Evolutionary conservation across 2,797 vertebrate species (phyloP), one percentile per base, ranked within the genome.

Genomic region (Pangasius mekongensis): DNA sequence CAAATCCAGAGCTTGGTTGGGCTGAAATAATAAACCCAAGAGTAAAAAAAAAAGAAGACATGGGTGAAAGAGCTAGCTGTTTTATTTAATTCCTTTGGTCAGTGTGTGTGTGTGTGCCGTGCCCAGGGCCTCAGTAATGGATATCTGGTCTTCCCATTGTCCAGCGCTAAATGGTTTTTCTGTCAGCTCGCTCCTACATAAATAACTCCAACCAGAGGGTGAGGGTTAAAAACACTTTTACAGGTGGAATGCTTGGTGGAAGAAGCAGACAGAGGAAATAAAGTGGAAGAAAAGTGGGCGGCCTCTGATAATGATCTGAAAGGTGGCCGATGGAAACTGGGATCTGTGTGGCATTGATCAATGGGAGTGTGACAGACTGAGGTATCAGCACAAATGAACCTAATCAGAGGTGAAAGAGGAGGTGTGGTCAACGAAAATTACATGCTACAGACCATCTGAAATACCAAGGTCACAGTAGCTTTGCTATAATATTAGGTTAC

Each of bases 81-180:
- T 54, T 49, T 77, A 71, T 84, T 88, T 39, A 39, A 77, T 56
- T 77, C 60, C 71, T 56, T 78, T 30, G 33, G 36, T 54, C 73
- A 74, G 47, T 85, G 62, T 58, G 16, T 67, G 58, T 52, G n/a
- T n/a, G 36, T 18, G 52, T 47, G 27, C 16, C 20, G 58, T 56
- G 49, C 74, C 13, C 91, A 87, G 88, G 58, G 90, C 87, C 86
- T 90, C 89, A 11, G 89, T 89, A 83, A 91, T 89, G 87, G 90
- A 92, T 80, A 92, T 87, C 62, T 58, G 56, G 71, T 78, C 74
- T 84, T 87, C 80, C 87, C 78, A 93, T 89, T 90, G 89, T 91
- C 92, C 89, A 86, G 66, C 82, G 71, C 87, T 90, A 93, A 92
- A 93, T 91, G 86, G 89, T 78, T 88, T 83, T 76, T 67, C 76